Percentiles rank a stretch among this genome's conserved stretches.
Evolutionary conservation across 1,140 invertebrate species (phyloP).

Genomic region (Lepidurus arcticus): DNA sequence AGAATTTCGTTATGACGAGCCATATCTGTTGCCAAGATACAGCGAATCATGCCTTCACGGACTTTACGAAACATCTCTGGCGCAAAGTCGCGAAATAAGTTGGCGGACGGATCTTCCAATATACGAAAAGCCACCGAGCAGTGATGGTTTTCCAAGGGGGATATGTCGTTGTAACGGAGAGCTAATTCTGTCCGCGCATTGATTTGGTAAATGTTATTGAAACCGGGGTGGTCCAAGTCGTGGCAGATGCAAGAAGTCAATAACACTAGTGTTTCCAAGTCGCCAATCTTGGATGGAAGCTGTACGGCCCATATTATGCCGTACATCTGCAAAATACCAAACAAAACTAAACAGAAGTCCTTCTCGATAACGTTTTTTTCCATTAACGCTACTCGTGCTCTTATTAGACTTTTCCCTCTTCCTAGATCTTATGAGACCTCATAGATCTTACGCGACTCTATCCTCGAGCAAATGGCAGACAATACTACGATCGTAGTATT

Average conservation of each 20-base stretch:
- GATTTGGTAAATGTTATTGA: slow-evolving; percentile 82
- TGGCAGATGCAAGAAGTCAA: slow-evolving; percentile 81
- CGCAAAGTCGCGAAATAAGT: slow-evolving; percentile 66
- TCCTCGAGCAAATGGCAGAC: too few species aligned
- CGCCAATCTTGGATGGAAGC: slow-evolving; percentile 60
- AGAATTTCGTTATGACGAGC: slow-evolving; percentile 79
- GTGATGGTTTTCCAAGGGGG: slow-evolving; percentile 82
- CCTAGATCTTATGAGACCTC: not conserved
- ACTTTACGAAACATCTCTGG: slow-evolving; percentile 56
- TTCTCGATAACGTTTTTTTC: not conserved
- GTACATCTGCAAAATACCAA: slow-evolving; percentile 63
- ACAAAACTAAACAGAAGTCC: slow-evolving; percentile 23
- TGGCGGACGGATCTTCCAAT: slow-evolving; percentile 66
- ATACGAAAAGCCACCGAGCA: slow-evolving; percentile 80
- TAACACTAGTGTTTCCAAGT: slow-evolving; percentile 69
- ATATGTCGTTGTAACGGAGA: slow-evolving; percentile 81
- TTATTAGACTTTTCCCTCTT: not conserved
- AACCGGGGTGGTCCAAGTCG: slow-evolving; percentile 86
- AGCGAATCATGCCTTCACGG: slow-evolving; percentile 74
- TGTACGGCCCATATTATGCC: slow-evolving; percentile 71
- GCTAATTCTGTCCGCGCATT: slow-evolving; percentile 80
- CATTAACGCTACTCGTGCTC: slow-evolving; percentile 37
- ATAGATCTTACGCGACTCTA: not conserved
- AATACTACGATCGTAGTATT: too few species aligned
- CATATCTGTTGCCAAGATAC: slow-evolving; percentile 82